Evolutionary conservation across 2,113 vertebrate species (phyloP).

Genomic region (Collichthys lucidus): DNA sequence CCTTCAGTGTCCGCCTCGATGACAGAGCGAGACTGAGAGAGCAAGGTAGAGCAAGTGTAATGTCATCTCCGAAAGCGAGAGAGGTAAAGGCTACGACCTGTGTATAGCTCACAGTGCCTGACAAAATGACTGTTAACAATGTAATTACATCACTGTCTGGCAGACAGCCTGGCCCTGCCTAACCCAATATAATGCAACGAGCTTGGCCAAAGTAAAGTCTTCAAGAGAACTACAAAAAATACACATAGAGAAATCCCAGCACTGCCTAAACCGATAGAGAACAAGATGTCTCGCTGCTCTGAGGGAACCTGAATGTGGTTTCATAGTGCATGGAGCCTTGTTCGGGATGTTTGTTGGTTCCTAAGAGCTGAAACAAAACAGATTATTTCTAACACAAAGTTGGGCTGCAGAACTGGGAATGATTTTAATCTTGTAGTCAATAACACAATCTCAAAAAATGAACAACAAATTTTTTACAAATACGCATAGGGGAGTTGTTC

Average conservation of each 20-base stretch:
- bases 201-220: slow-evolving; percentile 30
- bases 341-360: neutral
- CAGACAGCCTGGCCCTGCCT: slow-evolving; percentile 57
- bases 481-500: too few relatives aligned
- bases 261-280: neutral
- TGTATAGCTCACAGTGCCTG: slow-evolving; percentile 52
- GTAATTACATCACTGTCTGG: slow-evolving; percentile 72
- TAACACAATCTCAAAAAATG: too few relatives aligned
- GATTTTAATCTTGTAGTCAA: too few relatives aligned
- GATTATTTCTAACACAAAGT: neutral
- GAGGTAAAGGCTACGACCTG: slow-evolving; percentile 70
- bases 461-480: too few relatives aligned
- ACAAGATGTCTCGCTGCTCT: neutral
- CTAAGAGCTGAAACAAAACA: neutral
- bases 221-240: slow-evolving; percentile 20
- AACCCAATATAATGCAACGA: slow-evolving; percentile 43
- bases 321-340: neutral
- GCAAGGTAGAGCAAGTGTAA: slow-evolving; percentile 49
- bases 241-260: neutral
- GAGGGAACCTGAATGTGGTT: neutral
- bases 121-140: slow-evolving; percentile 72
- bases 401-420: neutral
- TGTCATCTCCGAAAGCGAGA: slow-evolving; percentile 60
- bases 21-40: slow-evolving; percentile 43
- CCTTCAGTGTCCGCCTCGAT: slow-evolving; percentile 40